These are phyloP conservation scores for Eledone cirrhosa DNA, from an alignment of 2,888 invertebrate genomes.

Conservation along the genomic window DNA sequence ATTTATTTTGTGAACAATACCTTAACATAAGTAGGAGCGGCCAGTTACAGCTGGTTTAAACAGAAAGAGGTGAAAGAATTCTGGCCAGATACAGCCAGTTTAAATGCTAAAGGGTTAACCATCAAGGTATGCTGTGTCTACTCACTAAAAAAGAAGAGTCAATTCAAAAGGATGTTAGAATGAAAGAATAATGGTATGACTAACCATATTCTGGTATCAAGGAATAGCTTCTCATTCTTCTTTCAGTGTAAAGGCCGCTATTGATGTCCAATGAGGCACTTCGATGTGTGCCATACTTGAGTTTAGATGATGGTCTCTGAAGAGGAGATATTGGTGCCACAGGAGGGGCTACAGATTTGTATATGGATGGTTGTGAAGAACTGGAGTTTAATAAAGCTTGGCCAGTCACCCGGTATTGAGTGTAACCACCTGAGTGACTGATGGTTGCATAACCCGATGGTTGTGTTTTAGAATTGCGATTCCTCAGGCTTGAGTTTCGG, in stretches of 20 bases:
- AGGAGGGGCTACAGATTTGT: constrained; percentile 6
- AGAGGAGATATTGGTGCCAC: neutral
- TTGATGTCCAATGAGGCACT: constrained; percentile 2
- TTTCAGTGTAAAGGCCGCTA: neutral
- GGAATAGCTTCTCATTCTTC: constrained; percentile 12
- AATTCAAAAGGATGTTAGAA: too few species aligned
- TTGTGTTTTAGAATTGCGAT: neutral
- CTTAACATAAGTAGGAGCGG: too few species aligned
- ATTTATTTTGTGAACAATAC: too few species aligned
- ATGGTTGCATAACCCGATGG: constrained; percentile 18
- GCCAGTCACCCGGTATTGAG: constrained; percentile 9
- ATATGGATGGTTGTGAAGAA: constrained; percentile 5
- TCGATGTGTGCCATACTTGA: neutral
- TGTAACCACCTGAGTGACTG: neutral
- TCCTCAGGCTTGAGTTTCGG: neutral
- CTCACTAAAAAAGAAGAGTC: too few species aligned
- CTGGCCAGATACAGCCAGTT: too few species aligned
- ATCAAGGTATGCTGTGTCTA: too few species aligned
- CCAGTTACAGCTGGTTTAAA: too few species aligned
- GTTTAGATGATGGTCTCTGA: neutral
- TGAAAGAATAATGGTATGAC: too few species aligned
- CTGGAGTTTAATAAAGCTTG: neutral
- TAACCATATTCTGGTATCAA: constrained; percentile 9
- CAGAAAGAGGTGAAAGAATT: too few species aligned
- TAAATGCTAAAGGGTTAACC: too few species aligned